These are phyloP conservation scores for Salmo trutta DNA, from an alignment of 2,797 vertebrate species.

Conservation along the genomic window DNA sequence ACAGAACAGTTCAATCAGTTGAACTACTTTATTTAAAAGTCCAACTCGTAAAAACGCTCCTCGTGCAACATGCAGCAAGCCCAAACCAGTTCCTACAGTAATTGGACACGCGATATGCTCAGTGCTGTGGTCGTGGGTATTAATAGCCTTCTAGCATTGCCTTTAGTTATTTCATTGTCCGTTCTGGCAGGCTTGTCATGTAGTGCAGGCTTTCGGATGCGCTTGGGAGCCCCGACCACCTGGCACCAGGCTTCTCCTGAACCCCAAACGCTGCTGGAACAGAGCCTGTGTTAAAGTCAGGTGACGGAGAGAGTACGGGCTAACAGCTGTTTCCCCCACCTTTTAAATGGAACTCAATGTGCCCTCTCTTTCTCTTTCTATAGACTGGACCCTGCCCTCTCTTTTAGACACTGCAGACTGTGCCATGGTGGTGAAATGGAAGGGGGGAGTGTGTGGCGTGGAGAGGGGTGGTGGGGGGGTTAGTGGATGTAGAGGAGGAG, in stretches of 20 bases:
- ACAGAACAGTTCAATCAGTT: neutral
- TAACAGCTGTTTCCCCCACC: neutral
- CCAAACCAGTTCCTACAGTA: constrained; percentile 16
- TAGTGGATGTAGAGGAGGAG: neutral
- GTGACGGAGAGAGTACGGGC: neutral
- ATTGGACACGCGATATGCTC: constrained; percentile 35
- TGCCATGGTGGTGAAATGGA: constrained; percentile 26
- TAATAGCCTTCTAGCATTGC: constrained; percentile 44
- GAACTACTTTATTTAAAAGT: constrained; percentile 20
- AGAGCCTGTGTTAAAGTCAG: neutral
- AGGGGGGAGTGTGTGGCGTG: neutral
- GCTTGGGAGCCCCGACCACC: constrained; percentile 32
- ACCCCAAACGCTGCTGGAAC: neutral
- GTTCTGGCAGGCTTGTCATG: constrained; percentile 50
- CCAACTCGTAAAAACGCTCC: neutral
- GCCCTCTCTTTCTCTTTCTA: neutral
- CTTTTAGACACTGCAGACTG: constrained; percentile 11
- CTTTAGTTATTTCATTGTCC: constrained; percentile 50
- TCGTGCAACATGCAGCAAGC: neutral
- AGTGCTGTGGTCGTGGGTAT: constrained; percentile 41
- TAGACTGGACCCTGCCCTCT: neutral
- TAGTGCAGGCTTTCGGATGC: constrained; percentile 32
- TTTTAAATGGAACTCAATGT: neutral
- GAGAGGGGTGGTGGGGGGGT: neutral
- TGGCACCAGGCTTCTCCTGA: constrained; percentile 10